phyloP scores from a whole-genome alignment of 1,140 invertebrate species.

The Metaphire vulgaris region DNA sequence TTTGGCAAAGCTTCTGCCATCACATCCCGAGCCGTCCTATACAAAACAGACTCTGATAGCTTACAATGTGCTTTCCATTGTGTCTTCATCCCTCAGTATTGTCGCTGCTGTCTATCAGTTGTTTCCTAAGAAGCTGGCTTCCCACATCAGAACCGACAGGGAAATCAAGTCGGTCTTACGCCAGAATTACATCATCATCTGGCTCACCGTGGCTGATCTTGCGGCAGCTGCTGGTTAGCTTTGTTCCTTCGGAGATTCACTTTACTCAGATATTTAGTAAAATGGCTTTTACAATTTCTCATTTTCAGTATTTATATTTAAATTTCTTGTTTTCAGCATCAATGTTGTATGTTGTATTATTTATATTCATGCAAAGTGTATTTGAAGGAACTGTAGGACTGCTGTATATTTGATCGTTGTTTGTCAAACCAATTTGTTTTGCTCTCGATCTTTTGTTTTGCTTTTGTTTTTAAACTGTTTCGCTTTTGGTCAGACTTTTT shows the following conservation, averaged over 20 bases:
- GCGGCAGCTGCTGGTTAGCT: constrained; percentile 64
- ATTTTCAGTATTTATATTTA: too few species aligned
- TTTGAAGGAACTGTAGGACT: too few species aligned
- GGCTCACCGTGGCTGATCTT: constrained; percentile 69
- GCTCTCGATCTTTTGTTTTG: too few species aligned
- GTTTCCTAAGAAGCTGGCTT: constrained; percentile 51
- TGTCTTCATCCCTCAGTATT: constrained; percentile 66
- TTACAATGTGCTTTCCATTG: constrained; percentile 62
- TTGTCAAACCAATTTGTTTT: too few species aligned
- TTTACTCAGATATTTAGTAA: too few species aligned
- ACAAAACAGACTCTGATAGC: neutral
- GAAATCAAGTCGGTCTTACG: constrained; percentile 57
- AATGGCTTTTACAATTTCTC: too few species aligned
- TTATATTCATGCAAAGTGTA: too few species aligned
- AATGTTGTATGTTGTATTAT: too few species aligned
- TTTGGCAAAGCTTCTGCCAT: neutral
- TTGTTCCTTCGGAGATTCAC: constrained; percentile 23
- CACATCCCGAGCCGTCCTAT: neutral
- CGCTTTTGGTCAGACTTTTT: too few species aligned
- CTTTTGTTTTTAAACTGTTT: too few species aligned
- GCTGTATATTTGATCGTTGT: too few species aligned
- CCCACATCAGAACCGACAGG: constrained; percentile 50
- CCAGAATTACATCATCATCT: constrained; percentile 66
- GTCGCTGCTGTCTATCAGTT: constrained; percentile 64
- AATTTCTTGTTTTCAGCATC: too few species aligned